Evolutionary conservation across 2,888 invertebrate genomes (phyloP).

Genomic region (Trissolcus brochymenae): DNA sequence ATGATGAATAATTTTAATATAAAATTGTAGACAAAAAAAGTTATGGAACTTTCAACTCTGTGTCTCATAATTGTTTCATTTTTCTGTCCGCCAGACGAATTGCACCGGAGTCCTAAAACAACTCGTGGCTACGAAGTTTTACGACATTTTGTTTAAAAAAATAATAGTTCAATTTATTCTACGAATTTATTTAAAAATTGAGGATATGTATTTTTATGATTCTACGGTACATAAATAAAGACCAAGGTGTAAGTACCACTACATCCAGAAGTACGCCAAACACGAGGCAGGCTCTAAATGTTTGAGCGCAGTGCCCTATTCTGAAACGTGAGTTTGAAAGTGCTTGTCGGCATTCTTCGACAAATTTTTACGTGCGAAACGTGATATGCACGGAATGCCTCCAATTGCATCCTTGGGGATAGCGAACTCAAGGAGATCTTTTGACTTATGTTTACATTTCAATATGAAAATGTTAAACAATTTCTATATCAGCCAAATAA

Average conservation of each 20-base stretch:
- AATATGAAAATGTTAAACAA: not conserved
- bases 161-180: conserved; percentile 8
- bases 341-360: conserved; percentile 46
- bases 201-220: conserved; percentile 17
- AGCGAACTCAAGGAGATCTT: not conserved
- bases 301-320: conserved; percentile 33
- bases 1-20: too few relatives aligned
- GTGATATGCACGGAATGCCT: conserved; percentile 27
- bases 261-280: conserved; percentile 19
- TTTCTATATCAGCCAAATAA: not conserved
- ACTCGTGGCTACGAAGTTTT: too few relatives aligned
- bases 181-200: conserved; percentile 10
- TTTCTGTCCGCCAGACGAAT: too few relatives aligned
- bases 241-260: conserved; percentile 27
- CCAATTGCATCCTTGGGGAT: conserved; percentile 14
- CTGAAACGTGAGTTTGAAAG: conserved; percentile 34
- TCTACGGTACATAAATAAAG: conserved; percentile 28
- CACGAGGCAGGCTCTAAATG: conserved; percentile 34
- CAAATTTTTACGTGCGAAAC: conserved; percentile 37
- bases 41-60: too few relatives aligned
- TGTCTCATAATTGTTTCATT: too few relatives aligned
- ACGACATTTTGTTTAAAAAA: not conserved
- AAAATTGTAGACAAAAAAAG: too few relatives aligned
- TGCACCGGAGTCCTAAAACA: too few relatives aligned
- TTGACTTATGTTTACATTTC: not conserved